Base-by-base conservation (phyloP, 2,113 vertebrate genomes). In the Microcebus jonahi region DNA sequence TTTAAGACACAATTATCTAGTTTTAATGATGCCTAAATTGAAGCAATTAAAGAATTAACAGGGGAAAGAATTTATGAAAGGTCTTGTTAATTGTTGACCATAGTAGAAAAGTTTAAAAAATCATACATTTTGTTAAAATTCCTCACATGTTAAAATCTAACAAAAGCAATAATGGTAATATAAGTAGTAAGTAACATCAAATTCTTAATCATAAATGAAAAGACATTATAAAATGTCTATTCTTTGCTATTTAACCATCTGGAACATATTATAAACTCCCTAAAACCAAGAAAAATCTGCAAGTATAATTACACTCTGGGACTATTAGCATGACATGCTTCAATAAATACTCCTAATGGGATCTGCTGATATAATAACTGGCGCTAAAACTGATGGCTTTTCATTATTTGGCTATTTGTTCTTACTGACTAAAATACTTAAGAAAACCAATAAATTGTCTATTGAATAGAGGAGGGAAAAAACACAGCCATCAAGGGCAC, bases 201-300 rank as follows among this genome's bases (percentile, higher is more conserved):
- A 65, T 65, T 97, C 79, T 95, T 91, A 85, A 90, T 90, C 65
- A 68, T 21, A 71, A 94, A 67, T 71, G 57, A 97, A 91, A 95
- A 96, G 57, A 89, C 50, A 96, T 91, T 39, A 92, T 65, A 94
- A 96, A 97, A 95, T n/a, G 92, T 92, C 70, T 96, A 88, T 55
- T 89, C 77, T 91, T 81, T 84, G 79, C 94, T 94, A 93, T 93
- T 96, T 80, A 90, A 92, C 90, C 88, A 89, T 97, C 97, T 98
- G 98, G 96, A 96, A 97, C 82, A 92, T 84, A 95, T 84, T 95
- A 86, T 82, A 95, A 88, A 91, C 93, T 91, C 34, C 21, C 77
- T 87, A 36, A 96, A 98, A 98, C 95, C 95, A 95, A 93, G 89
- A 97, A 96, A 97, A 97, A 98, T 96, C 91, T 97, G 97, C 97